Evolutionary conservation across 2,888 invertebrate genomes (phyloP).

Genomic region (Lasioglossum morio): DNA sequence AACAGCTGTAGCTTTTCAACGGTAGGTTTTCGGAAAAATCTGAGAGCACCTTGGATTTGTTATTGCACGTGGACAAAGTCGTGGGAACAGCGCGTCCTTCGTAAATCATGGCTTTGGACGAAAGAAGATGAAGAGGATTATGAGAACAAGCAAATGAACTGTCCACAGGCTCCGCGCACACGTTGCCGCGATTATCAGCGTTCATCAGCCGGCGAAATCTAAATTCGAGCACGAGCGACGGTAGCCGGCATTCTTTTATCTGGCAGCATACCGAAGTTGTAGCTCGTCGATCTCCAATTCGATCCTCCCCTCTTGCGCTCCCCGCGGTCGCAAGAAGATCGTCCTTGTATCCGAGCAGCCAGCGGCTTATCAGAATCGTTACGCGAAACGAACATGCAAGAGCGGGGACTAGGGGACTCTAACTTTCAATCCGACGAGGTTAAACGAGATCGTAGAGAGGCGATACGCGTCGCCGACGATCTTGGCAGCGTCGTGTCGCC

Average conservation of each 20-base stretch:
- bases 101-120: too few relatives aligned
- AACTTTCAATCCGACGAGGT: slow-evolving; percentile 45
- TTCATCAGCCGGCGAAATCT: background rate
- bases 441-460: slow-evolving; percentile 46
- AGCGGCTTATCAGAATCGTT: slow-evolving; percentile 45
- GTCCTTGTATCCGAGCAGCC: slow-evolving; percentile 27
- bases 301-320: background rate
- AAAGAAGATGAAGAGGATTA: background rate
- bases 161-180: background rate
- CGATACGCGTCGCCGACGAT: slow-evolving; percentile 28
- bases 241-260: slow-evolving; percentile 1
- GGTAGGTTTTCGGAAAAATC: too few relatives aligned
- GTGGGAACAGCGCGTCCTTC: too few relatives aligned
- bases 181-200: background rate
- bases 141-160: background rate
- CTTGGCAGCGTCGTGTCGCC: slow-evolving; percentile 22
- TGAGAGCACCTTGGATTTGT: too few relatives aligned
- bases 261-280: background rate
- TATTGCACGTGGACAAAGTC: too few relatives aligned
- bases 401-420: background rate
- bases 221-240: background rate
- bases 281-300: slow-evolving; percentile 2
- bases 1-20: too few relatives aligned
- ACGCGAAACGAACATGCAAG: slow-evolving; percentile 37
- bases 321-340: background rate